These are phyloP conservation scores for Spodoptera littoralis DNA, from an alignment of 2,888 invertebrate genomes.

Conservation along the genomic window DNA sequence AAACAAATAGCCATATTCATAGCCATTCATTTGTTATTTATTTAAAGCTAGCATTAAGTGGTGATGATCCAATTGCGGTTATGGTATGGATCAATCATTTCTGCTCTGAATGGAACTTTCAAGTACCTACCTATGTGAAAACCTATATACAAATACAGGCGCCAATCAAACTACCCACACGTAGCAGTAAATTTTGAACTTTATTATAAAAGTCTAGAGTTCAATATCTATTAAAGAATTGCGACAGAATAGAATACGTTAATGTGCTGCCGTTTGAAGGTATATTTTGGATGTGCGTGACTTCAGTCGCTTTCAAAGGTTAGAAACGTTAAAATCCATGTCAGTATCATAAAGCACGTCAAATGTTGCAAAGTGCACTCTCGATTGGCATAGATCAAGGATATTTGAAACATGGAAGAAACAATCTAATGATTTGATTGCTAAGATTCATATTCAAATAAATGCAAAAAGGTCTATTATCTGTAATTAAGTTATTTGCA, in stretches of 20 bases:
- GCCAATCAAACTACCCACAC: too few relatives aligned
- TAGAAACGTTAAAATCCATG: slow-evolving; percentile 45
- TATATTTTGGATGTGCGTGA: slow-evolving; percentile 23
- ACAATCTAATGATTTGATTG: slow-evolving; percentile 29
- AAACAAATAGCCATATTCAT: slow-evolving; percentile 7
- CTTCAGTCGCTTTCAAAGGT: slow-evolving; percentile 43
- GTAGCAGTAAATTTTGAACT: too few relatives aligned
- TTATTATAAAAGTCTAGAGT: too few relatives aligned
- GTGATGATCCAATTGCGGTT: slow-evolving; percentile 52
- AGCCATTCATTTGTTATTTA: slow-evolving; percentile 7
- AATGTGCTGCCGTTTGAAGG: not conserved
- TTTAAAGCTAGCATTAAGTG: slow-evolving; percentile 1
- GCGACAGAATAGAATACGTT: too few relatives aligned
- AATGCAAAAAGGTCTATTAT: slow-evolving; percentile 8
- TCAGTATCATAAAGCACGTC: slow-evolving; percentile 53
- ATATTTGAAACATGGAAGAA: slow-evolving; percentile 50
- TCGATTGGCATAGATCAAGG: slow-evolving; percentile 76
- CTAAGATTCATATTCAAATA: slow-evolving; percentile 10
- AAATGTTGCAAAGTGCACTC: slow-evolving; percentile 56
- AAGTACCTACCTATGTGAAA: slow-evolving; percentile 4
- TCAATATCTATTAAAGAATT: too few relatives aligned
- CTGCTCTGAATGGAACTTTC: slow-evolving; percentile 29
- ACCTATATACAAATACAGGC: not conserved
- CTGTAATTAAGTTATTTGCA: slow-evolving; percentile 8
- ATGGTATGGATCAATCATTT: slow-evolving; percentile 20